Conservation (phyloP, 2,797 vertebrate species). For the Brachymystax lenok region DNA sequence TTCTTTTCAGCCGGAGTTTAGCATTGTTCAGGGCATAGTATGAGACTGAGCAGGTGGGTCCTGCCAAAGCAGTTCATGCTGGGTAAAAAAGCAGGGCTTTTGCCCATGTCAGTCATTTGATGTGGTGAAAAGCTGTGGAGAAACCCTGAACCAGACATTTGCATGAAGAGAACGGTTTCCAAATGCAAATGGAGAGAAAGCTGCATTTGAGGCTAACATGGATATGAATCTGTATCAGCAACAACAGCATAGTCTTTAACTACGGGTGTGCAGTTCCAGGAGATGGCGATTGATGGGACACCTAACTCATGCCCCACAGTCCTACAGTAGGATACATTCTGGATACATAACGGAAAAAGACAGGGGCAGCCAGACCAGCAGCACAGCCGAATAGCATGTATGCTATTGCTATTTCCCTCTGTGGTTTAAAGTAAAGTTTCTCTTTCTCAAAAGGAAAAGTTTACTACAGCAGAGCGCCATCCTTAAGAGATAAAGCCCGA, state of each 20-base stretch:
- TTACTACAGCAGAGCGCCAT: neutral
- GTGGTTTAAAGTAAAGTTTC: neutral
- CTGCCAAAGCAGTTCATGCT: conserved; percentile 25
- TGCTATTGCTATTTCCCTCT: neutral
- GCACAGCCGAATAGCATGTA: neutral
- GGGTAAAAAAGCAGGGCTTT: conserved; percentile 32
- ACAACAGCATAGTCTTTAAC: conserved; percentile 6
- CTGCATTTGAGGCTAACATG: neutral
- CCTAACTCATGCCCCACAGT: neutral
- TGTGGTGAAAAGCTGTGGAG: conserved; percentile 41
- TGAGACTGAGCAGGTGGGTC: neutral
- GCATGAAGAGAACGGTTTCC: conserved; percentile 19
- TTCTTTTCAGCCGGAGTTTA: conserved; percentile 45
- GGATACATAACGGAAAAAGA: neutral
- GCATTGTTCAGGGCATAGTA: conserved; percentile 38
- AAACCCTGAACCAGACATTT: conserved; percentile 43
- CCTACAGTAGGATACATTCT: conserved; percentile 1
- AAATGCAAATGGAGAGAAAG: conserved; percentile 12
- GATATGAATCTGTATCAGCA: conserved; percentile 15
- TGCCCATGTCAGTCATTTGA: conserved; percentile 38
- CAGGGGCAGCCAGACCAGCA: neutral
- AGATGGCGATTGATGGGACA: conserved; percentile 19
- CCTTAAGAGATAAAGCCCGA: conserved; percentile 5
- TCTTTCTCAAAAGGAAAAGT: neutral
- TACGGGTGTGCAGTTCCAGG: neutral